These are phyloP conservation scores for Thamnophis sirtalis DNA, from an alignment of 2,113 vertebrate species.

Conservation along the genomic window DNA sequence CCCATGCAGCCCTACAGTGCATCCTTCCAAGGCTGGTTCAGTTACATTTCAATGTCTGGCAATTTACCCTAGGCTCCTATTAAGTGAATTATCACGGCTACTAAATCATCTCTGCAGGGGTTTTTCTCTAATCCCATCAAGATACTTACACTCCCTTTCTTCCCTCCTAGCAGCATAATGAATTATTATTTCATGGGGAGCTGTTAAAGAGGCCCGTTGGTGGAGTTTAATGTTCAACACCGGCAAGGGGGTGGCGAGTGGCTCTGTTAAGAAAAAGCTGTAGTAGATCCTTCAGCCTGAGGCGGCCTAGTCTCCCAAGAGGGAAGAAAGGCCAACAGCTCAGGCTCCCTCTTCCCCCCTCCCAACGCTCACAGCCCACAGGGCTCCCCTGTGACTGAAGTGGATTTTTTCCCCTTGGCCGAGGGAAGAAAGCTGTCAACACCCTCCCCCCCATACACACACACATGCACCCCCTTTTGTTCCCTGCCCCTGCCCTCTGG, in stretches of 20 bases:
- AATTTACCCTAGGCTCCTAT: slow-evolving; percentile 80
- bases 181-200: slow-evolving; percentile 81
- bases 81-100: slow-evolving; percentile 82
- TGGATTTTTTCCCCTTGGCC: background rate
- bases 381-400: background rate
- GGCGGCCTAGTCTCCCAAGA: background rate
- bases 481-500: slow-evolving; percentile 38
- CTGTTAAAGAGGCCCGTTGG: slow-evolving; percentile 73
- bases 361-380: background rate
- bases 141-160: slow-evolving; percentile 78
- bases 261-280: slow-evolving; percentile 39
- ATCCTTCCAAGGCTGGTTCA: slow-evolving; percentile 70
- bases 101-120: slow-evolving; percentile 82
- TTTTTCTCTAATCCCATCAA: slow-evolving; percentile 81
- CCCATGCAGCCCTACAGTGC: slow-evolving; percentile 58
- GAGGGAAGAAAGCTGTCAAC: background rate
- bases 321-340: slow-evolving; percentile 49
- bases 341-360: background rate
- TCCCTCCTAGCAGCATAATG: slow-evolving; percentile 74
- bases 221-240: slow-evolving; percentile 57
- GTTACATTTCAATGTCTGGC: slow-evolving; percentile 78
- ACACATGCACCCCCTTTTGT: background rate
- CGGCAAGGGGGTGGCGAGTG: slow-evolving; percentile 40
- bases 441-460: background rate
- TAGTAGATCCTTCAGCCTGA: slow-evolving; percentile 45